Percentiles rank a stretch among this genome's conserved stretches.
These are phyloP conservation scores for Dasyprocta punctata DNA, from an alignment of 2,113 vertebrate genomes.

Conservation along the genomic window DNA sequence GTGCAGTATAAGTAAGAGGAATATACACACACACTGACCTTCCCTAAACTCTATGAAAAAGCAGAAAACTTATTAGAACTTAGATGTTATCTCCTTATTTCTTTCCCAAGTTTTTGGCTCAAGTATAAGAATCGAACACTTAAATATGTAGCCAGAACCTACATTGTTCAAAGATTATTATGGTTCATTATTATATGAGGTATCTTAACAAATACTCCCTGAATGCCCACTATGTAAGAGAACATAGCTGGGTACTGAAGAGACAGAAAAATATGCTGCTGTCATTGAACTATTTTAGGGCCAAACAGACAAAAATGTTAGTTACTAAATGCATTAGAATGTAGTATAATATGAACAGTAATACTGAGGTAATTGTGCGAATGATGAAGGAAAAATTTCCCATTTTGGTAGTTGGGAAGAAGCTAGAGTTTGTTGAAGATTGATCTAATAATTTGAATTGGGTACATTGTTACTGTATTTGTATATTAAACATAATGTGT, in stretches of 20 bases:
- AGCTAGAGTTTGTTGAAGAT: not conserved
- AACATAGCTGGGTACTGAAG: not conserved
- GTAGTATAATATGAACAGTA: not conserved
- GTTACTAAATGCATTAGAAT: not conserved
- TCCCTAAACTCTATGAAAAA: not conserved
- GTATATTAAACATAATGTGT: not conserved
- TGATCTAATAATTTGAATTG: constrained; percentile 24
- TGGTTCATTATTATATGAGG: not conserved
- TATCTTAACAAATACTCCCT: not conserved
- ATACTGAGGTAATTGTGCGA: not conserved
- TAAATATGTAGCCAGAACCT: not conserved
- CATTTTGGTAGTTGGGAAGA: not conserved
- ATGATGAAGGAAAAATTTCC: not conserved
- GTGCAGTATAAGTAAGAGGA: not conserved
- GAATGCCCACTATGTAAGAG: not conserved
- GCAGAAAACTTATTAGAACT: not conserved
- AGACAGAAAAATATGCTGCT: not conserved
- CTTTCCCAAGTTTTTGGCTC: not conserved
- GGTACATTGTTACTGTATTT: not conserved
- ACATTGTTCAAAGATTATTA: not conserved
- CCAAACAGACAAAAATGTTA: not conserved
- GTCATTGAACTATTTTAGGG: too few relatives aligned
- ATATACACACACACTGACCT: not conserved
- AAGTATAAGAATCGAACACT: not conserved
- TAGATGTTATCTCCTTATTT: not conserved